phyloP scores from a whole-genome alignment of 1,140 invertebrate species.

The Uloborus diversus region DNA sequence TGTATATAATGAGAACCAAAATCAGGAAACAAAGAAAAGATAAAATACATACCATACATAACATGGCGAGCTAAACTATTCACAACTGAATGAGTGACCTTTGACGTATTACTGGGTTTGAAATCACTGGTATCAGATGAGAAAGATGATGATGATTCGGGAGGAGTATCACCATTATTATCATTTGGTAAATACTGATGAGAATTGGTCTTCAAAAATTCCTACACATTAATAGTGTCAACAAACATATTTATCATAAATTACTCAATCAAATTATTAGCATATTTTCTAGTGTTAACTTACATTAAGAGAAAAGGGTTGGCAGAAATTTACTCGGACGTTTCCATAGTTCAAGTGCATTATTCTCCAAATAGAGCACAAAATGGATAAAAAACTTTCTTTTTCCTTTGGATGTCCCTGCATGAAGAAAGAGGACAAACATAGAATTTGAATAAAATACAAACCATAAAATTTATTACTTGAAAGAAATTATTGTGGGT shows the following conservation, averaged over 20 bases:
- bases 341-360: constrained; percentile 86
- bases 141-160: neutral
- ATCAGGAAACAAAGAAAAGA: no score
- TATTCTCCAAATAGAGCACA: constrained; percentile 83
- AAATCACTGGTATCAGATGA: neutral
- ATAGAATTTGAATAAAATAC: neutral
- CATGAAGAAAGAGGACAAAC: neutral
- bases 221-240: neutral
- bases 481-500: neutral
- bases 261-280: no score
- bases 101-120: constrained; percentile 45
- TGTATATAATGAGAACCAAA: no score
- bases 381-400: constrained; percentile 85
- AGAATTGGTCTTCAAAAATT: neutral
- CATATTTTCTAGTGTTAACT: no score
- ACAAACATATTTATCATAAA: neutral
- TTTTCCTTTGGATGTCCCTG: constrained; percentile 69
- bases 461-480: neutral
- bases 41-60: constrained; percentile 79
- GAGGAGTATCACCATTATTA: neutral
- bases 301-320: constrained; percentile 85
- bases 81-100: constrained; percentile 78
- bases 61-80: constrained; percentile 87
- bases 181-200: neutral
- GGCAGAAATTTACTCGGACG: constrained; percentile 89